phyloP scores from a whole-genome alignment of 2,888 invertebrate species.

The Gymnosoma rotundatum region DNA sequence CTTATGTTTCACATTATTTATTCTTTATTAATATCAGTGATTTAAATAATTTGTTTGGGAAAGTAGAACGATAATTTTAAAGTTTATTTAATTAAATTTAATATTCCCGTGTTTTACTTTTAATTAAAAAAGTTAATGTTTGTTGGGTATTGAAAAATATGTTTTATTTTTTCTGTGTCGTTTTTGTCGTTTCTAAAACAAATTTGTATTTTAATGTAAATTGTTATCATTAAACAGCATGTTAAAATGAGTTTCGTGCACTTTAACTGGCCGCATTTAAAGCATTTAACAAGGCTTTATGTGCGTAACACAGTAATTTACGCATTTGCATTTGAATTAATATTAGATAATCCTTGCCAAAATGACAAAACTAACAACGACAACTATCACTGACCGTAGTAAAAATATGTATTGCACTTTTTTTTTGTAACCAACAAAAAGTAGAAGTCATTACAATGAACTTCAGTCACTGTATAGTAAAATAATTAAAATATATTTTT shows the following conservation, averaged over 20 bases:
- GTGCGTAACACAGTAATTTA: conserved; percentile 59
- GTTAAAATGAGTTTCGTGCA: conserved; percentile 48
- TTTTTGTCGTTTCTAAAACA: conserved; percentile 48
- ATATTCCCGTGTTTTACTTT: background rate
- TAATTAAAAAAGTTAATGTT: no score
- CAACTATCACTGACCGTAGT: conserved; percentile 13
- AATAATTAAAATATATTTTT: no score
- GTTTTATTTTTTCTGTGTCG: background rate
- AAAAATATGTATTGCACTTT: conserved; percentile 15
- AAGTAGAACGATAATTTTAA: no score
- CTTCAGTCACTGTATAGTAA: no score
- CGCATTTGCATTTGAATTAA: conserved; percentile 61
- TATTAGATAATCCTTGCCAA: conserved; percentile 53
- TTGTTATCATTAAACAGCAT: conserved; percentile 65
- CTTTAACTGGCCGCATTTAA: background rate
- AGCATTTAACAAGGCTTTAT: conserved; percentile 36
- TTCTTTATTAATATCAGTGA: no score
- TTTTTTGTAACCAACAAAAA: background rate
- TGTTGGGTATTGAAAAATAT: background rate
- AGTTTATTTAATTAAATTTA: no score
- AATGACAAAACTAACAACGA: conserved; percentile 19
- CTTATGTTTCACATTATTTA: no score
- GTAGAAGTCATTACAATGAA: no score
- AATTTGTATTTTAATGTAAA: conserved; percentile 65
- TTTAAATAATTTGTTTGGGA: no score